These are phyloP conservation scores for Trogon melanurus DNA, from an alignment of 2,113 vertebrate species.

Conservation along the genomic window DNA sequence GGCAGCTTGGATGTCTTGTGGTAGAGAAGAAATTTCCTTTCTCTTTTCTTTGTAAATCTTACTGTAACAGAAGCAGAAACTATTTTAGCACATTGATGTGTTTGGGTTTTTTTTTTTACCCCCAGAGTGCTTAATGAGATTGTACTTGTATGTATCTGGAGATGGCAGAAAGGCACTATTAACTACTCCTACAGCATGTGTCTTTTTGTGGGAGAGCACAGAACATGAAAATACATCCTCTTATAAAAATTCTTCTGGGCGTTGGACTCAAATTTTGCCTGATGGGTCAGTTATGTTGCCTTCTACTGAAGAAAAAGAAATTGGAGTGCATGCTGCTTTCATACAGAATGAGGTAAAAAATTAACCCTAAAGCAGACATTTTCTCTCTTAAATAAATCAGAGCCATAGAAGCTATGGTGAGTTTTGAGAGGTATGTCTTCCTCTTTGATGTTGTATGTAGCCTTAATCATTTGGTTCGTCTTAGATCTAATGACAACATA, in stretches of 20 bases:
- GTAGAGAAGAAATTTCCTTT: not conserved
- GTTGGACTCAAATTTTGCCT: slow-evolving; percentile 83
- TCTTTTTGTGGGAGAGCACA: slow-evolving; percentile 89
- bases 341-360: slow-evolving; percentile 85
- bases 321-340: slow-evolving; percentile 81
- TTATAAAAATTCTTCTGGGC: slow-evolving; percentile 73
- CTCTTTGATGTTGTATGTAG: not conserved
- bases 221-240: slow-evolving; percentile 62
- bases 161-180: slow-evolving; percentile 84
- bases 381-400: not conserved
- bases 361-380: rapidly evolving
- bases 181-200: slow-evolving; percentile 72
- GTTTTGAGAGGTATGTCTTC: not conserved
- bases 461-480: rapidly evolving
- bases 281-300: slow-evolving; percentile 79
- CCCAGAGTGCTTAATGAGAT: slow-evolving; percentile 68
- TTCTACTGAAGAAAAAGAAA: slow-evolving; percentile 86
- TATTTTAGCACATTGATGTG: not conserved
- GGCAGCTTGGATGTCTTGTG: not conserved
- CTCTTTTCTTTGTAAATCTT: not conserved
- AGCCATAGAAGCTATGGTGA: not conserved
- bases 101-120: not conserved
- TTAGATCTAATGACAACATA: not conserved
- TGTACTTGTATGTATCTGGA: slow-evolving; percentile 85
- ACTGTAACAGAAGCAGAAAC: not conserved